A percentile compares a stretch with the other conserved stretches of the same genome.
phyloP scores from a whole-genome alignment of 2,888 invertebrate genomes.

The Agrotis clavis region DNA sequence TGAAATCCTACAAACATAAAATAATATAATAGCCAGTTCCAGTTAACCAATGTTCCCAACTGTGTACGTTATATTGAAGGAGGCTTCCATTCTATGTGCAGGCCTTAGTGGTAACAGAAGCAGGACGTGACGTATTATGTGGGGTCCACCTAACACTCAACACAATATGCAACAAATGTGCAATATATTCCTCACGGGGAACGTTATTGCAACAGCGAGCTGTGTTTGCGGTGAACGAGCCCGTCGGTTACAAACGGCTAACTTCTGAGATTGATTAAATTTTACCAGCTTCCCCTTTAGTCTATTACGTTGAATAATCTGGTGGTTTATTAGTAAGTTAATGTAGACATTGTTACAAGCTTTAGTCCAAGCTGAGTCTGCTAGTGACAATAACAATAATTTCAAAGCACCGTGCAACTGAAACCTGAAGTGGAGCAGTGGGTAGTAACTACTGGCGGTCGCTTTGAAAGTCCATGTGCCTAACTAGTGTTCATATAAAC shows the following conservation, averaged over 20 bases:
- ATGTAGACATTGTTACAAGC: constrained; percentile 20
- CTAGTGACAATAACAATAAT: constrained; percentile 30
- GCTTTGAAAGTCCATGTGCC: constrained; percentile 16
- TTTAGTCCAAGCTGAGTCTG: constrained; percentile 10
- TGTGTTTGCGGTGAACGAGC: constrained; percentile 51
- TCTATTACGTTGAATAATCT: constrained; percentile 27
- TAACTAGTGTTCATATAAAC: constrained; percentile 11
- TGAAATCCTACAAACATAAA: background rate
- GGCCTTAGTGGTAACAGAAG: constrained; percentile 72
- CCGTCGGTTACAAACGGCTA: constrained; percentile 46
- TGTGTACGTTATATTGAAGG: constrained; percentile 71
- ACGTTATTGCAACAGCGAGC: constrained; percentile 51
- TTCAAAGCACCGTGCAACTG: constrained; percentile 5
- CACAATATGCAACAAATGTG: constrained; percentile 80
- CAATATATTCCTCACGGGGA: constrained; percentile 67
- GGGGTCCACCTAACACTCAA: constrained; percentile 71
- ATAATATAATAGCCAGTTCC: constrained; percentile 64
- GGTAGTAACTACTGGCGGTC: constrained; percentile 1
- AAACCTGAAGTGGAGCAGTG: constrained; percentile 3
- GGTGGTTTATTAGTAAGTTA: constrained; percentile 7
- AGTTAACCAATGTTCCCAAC: constrained; percentile 62
- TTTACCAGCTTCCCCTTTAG: constrained; percentile 34
- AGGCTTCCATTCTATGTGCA: constrained; percentile 74
- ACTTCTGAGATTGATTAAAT: constrained; percentile 62
- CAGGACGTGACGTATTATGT: constrained; percentile 80